Conservation (phyloP, 2,888 invertebrate genomes). For the Pteria penguin region DNA sequence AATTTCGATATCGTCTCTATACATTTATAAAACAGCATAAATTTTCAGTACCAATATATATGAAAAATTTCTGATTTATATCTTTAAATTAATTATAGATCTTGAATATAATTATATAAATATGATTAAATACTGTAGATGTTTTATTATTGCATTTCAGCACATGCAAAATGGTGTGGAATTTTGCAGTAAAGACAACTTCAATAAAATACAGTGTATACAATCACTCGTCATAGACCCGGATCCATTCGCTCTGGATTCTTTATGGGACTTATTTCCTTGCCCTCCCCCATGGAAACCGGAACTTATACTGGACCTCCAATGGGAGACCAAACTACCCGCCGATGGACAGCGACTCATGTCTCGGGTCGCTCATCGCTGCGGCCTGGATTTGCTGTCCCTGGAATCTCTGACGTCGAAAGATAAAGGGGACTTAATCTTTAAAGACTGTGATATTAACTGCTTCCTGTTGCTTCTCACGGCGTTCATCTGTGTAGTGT, state of each 20-base stretch:
- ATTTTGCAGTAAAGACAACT: no score
- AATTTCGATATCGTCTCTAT: no score
- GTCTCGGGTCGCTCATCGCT: slow-evolving; percentile 16
- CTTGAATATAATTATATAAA: no score
- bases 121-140: no score
- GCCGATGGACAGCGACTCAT: slow-evolving; percentile 18
- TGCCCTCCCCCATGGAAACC: slow-evolving; percentile 34
- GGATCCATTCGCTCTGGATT: neutral
- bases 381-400: slow-evolving; percentile 11
- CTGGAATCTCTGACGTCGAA: neutral
- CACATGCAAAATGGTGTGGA: no score
- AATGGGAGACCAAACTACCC: slow-evolving; percentile 12
- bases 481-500: slow-evolving; percentile 20
- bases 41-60: no score
- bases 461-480: slow-evolving; percentile 33
- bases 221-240: neutral
- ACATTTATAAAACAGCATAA: no score
- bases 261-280: slow-evolving; percentile 30
- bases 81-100: no score
- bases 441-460: slow-evolving; percentile 36
- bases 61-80: no score
- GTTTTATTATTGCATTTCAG: no score
- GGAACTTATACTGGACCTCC: slow-evolving; percentile 26
- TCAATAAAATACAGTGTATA: no score
- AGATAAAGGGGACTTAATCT: slow-evolving; percentile 1